phyloP scores from a whole-genome alignment of 2,797 vertebrate species.

The Florisuga fusca region DNA sequence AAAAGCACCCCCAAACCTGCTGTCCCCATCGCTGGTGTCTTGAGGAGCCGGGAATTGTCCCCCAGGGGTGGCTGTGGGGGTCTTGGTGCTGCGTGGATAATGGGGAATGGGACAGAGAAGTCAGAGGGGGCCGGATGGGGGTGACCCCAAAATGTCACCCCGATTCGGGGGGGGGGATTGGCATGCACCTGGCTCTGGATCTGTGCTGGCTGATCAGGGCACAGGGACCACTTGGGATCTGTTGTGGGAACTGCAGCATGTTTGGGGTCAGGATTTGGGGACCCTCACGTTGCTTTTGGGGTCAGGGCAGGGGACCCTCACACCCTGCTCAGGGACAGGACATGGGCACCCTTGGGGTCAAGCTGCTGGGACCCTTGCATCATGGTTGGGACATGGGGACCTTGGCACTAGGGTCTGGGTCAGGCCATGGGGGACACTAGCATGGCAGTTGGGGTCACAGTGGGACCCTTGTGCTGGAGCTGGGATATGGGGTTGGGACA shows the following conservation, averaged over 20 bases:
- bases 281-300: accelerated
- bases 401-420: too few relatives aligned
- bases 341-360: too few relatives aligned
- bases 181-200: not conserved
- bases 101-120: accelerated
- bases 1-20: not conserved
- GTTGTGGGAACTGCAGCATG: accelerated
- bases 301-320: not conserved
- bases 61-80: not conserved
- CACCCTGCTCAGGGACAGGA: not conserved
- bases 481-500: not conserved
- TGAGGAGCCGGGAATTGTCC: not conserved
- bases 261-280: accelerated
- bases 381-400: not conserved
- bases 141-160: not conserved
- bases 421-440: not conserved
- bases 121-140: too few relatives aligned
- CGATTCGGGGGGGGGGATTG: not conserved
- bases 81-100: not conserved
- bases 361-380: not conserved
- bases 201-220: too few relatives aligned
- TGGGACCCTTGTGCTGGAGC: not conserved
- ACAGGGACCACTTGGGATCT: not conserved
- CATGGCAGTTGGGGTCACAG: not conserved
- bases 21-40: not conserved